Base-by-base conservation (phyloP, 2,888 invertebrate species). In the Brachypalpus laphriformis region DNA sequence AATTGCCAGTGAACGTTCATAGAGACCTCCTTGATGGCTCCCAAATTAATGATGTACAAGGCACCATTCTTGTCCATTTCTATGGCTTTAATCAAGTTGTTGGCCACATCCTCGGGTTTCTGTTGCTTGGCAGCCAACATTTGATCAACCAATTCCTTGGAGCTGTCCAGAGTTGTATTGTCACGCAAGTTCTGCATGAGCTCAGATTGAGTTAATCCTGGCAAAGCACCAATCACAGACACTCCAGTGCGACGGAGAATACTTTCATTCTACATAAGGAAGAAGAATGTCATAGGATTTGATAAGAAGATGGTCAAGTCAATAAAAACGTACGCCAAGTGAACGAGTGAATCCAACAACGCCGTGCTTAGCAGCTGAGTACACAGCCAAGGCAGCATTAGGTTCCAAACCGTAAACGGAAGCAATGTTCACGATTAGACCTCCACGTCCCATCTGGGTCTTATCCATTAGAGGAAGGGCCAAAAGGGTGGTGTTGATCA, bases 281-380 rank as follows among this genome's bases (percentile, higher is more conserved):
- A 16, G 4, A 47, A 16, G 1, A 5, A 37, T 47, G 3, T 16
- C 9, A 20, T 45, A 14, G 6, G 16, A 1, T n/a, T 3, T 22
- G 11, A 2, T 4, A 9, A 11, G 5, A 14, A 11, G 2, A n/a
- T 0, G 3, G 5, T 22, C 2, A 7, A 3, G 7, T 42, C 28
- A 20, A 14, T 18, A 16, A 4, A 6, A 28, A 78, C 87, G 82
- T 87, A 89, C 89, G 3, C 88, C 90, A 88, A 91, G 89, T 2
- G 91, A 90, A 14, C 90, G 90, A 2, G 91, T 91, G 77, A 91
- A 91, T 47, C 91, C 91, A 4, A 91, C 71, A 6, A 91, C 89
- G 72, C 91, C 91, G 56, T 91, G 91, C 59, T 91, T 91, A 65
- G 91, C 90, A 3, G 91, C 91, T 2, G 90, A 87, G 37, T 91